Evolutionary conservation across 2,888 invertebrate genomes (phyloP), one percentile per base, ranked within the genome.

Genomic region (Lepidocyrtoides sp.): DNA sequence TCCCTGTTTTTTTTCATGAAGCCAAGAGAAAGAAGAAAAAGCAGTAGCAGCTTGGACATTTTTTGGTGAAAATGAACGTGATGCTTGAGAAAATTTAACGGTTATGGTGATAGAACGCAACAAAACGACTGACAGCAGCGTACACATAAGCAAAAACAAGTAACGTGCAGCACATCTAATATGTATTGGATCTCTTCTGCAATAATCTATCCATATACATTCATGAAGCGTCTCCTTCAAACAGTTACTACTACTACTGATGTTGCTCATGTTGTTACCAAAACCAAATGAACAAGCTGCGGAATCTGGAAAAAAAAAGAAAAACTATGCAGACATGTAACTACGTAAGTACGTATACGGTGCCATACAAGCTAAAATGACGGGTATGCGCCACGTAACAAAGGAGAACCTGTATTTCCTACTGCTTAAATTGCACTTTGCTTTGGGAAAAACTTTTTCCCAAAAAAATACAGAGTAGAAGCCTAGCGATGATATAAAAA

Each of bases 121-220:
- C 66, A 66, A 66, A 66, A 32, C 29, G 66, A 66, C 32, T 32
- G 66, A 66, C 32, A 66, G 66, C n/a, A 32, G 36, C 3, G 32
- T 26, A 60, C 8, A 26, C 26, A 60, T 8, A 66, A 66, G n/a
- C n/a, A 36, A 66, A 2, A 66, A 66, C 7, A 66, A 66, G 66
- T 66, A 66, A 32, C 32, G 29, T 12, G n/a, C 29, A 20, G 57
- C 66, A 32, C 36, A 89, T 89, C 66, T 89, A 89, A 82, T 57
- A 82, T 89, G 89, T 82, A 89, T 82, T 89, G 82, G 82, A 89
- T 82, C 17, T 81, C 12, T 44, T 81, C 20, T 44, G 44, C 79
- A 79, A 57, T 89, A 89, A 89, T 89, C 89, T 57, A 29, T 79
- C 89, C 79, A 89, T 89, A 82, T 89, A 82, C 89, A 89, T 89